Conservation (phyloP, 2,888 invertebrate genomes). For the Agrotis segetum region DNA sequence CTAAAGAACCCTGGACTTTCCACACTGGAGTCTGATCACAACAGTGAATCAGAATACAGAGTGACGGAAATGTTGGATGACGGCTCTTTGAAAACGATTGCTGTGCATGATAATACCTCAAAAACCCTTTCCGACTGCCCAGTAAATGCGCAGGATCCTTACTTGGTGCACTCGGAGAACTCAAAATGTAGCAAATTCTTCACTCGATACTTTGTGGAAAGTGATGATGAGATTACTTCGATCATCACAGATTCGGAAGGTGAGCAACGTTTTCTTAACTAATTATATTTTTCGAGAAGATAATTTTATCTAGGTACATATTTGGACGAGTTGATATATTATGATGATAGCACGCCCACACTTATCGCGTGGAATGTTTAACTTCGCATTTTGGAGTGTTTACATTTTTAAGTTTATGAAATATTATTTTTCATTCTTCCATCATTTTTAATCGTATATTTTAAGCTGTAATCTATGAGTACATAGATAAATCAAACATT, state of each 20-base stretch:
- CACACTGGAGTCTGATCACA: slow-evolving; percentile 80
- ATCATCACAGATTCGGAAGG: slow-evolving; percentile 94
- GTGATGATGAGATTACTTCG: slow-evolving; percentile 93
- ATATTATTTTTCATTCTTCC: background rate
- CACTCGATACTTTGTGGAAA: slow-evolving; percentile 93
- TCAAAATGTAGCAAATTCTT: slow-evolving; percentile 93
- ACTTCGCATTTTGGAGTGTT: background rate
- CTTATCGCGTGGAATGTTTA: slow-evolving; percentile 38
- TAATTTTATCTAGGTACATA: slow-evolving; percentile 42
- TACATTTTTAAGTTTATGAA: slow-evolving; percentile 11
- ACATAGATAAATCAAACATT: background rate
- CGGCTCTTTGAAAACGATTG: slow-evolving; percentile 87
- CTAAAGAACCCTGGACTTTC: slow-evolving; percentile 76
- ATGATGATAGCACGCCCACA: slow-evolving; percentile 28
- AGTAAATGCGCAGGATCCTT: slow-evolving; percentile 87
- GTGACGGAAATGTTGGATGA: slow-evolving; percentile 89
- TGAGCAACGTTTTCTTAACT: slow-evolving; percentile 69
- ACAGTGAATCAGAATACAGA: slow-evolving; percentile 88
- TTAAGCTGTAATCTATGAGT: background rate
- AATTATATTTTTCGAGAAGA: slow-evolving; percentile 29
- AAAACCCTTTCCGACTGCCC: slow-evolving; percentile 88
- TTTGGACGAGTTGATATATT: slow-evolving; percentile 35
- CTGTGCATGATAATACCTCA: slow-evolving; percentile 88
- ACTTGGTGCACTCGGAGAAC: slow-evolving; percentile 88
- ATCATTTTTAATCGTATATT: background rate